A percentile compares a stretch with the other conserved stretches of the same genome.
Evolutionary conservation across 2,888 invertebrate genomes (phyloP).

Genomic region (Petrolisthes manimaculis): DNA sequence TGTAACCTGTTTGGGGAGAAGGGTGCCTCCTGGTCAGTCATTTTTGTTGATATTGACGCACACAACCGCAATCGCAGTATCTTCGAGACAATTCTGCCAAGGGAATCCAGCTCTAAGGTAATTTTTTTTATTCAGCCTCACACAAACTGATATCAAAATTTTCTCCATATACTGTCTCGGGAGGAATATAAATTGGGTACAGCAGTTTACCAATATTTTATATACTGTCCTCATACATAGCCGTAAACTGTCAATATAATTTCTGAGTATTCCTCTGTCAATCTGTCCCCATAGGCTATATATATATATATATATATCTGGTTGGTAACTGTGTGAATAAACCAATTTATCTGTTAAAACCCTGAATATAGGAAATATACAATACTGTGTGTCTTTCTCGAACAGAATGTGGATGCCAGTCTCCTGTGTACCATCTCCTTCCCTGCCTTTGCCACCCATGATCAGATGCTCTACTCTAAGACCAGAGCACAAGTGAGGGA

Average conservation of each 20-base stretch:
- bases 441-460: conserved; percentile 98
- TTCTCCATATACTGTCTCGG: background rate
- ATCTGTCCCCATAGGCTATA: too few species aligned
- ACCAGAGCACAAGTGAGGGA: conserved; percentile 77
- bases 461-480: conserved; percentile 86
- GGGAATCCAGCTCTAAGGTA: conserved; percentile 98
- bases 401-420: conserved; percentile 91
- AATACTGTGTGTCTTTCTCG: too few species aligned
- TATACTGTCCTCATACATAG: background rate
- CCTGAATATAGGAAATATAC: too few species aligned
- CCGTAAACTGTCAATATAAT: background rate
- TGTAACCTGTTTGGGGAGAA: conserved; percentile 97
- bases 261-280: too few species aligned
- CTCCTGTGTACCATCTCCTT: conserved; percentile 94
- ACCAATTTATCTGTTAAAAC: background rate
- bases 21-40: conserved; percentile 97
- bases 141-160: background rate
- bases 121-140: conserved; percentile 1
- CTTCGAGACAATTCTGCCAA: conserved; percentile 95
- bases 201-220: background rate
- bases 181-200: background rate
- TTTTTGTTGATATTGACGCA: conserved; percentile 99
- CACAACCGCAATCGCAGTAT: conserved; percentile 98
- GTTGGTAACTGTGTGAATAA: too few species aligned
- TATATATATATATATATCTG: background rate